Conservation (phyloP, 23 tunicate genomes). For the Trididemnum clinides region DNA sequence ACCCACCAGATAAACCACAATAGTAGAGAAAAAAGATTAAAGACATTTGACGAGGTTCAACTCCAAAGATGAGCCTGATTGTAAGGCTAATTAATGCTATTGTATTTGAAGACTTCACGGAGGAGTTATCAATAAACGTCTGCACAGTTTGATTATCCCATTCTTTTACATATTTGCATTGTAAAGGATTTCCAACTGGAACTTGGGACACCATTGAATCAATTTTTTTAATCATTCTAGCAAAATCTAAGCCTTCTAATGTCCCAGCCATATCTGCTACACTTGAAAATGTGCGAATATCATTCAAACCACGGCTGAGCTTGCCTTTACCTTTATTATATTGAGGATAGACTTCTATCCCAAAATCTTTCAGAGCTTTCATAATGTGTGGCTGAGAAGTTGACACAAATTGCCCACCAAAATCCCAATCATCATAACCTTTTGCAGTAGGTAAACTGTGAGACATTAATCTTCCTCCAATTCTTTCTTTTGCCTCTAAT, state of each 20-base stretch:
- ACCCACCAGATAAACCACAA: constrained; percentile 59
- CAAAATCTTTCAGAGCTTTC: not conserved
- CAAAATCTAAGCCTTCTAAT: not conserved
- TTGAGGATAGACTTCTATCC: not conserved
- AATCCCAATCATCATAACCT: not conserved
- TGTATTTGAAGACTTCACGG: constrained; percentile 37
- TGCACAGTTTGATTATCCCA: constrained; percentile 80
- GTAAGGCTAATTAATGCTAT: constrained; percentile 25
- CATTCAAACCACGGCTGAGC: not conserved
- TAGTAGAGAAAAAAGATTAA: constrained; percentile 65
- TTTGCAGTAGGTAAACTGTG: not conserved
- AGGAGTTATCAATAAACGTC: too few species aligned
- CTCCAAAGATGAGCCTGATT: constrained; percentile 61
- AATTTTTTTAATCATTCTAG: not conserved
- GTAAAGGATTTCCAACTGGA: constrained; percentile 2
- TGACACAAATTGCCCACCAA: not conserved
- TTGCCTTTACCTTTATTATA: not conserved
- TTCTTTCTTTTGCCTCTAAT: too few species aligned
- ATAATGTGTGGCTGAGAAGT: not conserved
- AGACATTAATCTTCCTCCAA: not conserved
- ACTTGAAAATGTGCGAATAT: not conserved
- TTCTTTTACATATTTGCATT: constrained; percentile 17
- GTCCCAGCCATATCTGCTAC: not conserved
- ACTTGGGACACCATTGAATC: constrained; percentile 31
- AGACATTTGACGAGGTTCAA: constrained; percentile 63